phyloP scores from a whole-genome alignment of 2,888 invertebrate species.

The Carterocephalus palaemon region DNA sequence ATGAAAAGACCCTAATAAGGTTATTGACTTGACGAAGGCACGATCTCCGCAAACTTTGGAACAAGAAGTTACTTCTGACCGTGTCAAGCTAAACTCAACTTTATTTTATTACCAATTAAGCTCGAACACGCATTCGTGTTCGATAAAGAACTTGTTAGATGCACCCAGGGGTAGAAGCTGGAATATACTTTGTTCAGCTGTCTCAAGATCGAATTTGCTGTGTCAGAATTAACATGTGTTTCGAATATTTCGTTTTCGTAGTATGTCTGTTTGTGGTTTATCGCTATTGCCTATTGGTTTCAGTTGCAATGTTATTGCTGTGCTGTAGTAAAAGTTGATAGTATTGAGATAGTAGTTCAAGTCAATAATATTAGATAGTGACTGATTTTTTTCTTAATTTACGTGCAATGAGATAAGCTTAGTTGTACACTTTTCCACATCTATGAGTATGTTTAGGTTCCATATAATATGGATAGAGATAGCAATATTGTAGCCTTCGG shows the following conservation, averaged over 20 bases:
- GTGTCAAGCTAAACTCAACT: neutral
- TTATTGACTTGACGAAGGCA: constrained; percentile 11
- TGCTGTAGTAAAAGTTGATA: too few species aligned
- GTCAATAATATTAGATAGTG: too few species aligned
- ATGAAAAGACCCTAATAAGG: constrained; percentile 17
- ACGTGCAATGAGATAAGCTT: too few species aligned
- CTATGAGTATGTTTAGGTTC: too few species aligned
- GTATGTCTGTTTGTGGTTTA: neutral
- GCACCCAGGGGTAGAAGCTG: neutral
- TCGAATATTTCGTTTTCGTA: constrained; percentile 3
- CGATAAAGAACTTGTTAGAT: neutral
- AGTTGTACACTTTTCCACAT: too few species aligned
- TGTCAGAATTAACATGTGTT: constrained; percentile 2
- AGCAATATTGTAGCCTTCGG: too few species aligned
- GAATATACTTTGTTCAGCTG: neutral
- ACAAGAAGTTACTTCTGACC: constrained; percentile 19
- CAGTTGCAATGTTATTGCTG: constrained; percentile 1
- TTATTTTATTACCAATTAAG: neutral
- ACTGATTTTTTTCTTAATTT: too few species aligned
- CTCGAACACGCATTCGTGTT: neutral
- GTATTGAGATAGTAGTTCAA: too few species aligned
- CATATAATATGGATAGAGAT: too few species aligned
- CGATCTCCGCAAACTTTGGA: constrained; percentile 13
- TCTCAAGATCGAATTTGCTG: neutral
- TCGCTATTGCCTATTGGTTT: constrained; percentile 1